These are phyloP conservation scores for Polyploca ridens DNA, from an alignment of 2,888 invertebrate species.

Conservation along the genomic window DNA sequence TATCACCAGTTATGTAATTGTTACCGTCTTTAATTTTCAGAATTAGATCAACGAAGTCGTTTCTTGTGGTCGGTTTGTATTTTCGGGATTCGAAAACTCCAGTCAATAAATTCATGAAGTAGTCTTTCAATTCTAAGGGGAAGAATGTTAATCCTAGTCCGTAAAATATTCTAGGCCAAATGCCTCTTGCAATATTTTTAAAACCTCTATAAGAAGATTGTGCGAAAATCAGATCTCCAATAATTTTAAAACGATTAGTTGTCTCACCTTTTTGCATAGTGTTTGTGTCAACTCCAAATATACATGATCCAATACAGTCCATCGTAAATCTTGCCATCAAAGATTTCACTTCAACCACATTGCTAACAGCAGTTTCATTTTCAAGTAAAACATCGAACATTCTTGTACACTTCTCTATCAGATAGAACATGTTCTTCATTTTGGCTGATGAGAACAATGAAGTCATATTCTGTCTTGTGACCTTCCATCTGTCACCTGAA, in stretches of 20 bases:
- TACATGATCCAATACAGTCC: conserved; percentile 22
- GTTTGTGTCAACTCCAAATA: conserved; percentile 21
- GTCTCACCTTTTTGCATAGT: conserved; percentile 17
- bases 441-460: conserved; percentile 32
- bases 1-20: conserved; percentile 27
- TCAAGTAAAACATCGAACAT: conserved; percentile 24
- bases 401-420: conserved; percentile 34
- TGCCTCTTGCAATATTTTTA: conserved; percentile 14
- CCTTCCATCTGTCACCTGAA: conserved; percentile 29
- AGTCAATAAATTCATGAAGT: conserved; percentile 14
- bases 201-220: conserved; percentile 6
- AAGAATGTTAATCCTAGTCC: conserved; percentile 16
- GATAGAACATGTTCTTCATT: conserved; percentile 36
- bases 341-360: conserved; percentile 18
- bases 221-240: conserved; percentile 12
- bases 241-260: conserved; percentile 17
- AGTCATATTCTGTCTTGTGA: conserved; percentile 34
- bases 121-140: conserved; percentile 14
- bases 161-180: conserved; percentile 25
- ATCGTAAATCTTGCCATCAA: conserved; percentile 23
- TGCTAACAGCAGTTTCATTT: conserved; percentile 12
- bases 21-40: conserved; percentile 20
- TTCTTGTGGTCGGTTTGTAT: conserved; percentile 19
- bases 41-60: conserved; percentile 34
- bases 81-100: conserved; percentile 18